Evolutionary conservation across 2,797 vertebrate species (phyloP), one percentile per base, ranked within the genome.

Genomic region (Acomys russatus): DNA sequence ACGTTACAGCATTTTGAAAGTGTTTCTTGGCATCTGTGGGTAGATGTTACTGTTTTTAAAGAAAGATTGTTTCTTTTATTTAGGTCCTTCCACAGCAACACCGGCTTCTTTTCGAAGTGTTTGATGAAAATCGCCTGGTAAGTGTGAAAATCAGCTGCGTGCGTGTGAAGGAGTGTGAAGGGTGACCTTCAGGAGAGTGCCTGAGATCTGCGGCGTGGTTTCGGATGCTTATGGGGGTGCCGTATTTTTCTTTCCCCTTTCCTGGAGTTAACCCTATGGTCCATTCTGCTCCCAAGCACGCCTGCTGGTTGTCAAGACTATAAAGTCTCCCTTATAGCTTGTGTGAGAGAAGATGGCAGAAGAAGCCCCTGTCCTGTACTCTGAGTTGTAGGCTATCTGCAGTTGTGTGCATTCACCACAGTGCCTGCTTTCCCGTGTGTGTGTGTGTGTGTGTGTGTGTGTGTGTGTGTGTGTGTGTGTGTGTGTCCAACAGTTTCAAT

Each of bases 51-150:
- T 82, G 54, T 91, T 85, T 88, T 78, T 97, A 96, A 97, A 92
- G 56, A 49, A 86, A 74, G 14, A 0, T 74, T 94, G 4, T 89
- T 97, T 97, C 38, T 96, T 94, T 97, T 94, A 79, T 95, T n/a
- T 97, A 99, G 99, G 99, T 99, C 94, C 98, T 99, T 98, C 99
- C 99, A 91, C 98, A 98, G 91, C 99, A 99, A 94, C 99, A 99
- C 97, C 99, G 99, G 64, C 98, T 99, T 74, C 99, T 99, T 82
- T 98, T 99, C 89, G 99, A 99, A 98, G 99, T 99, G 74, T 99
- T 99, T 98, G 99, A 99, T 98, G 99, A 99, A 98, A 99, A 99
- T 96, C 99, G 99, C 56, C 98, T 99, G 99, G 99, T 99, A 98
- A 98, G 99, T 99, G 44, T n/a, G 1, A 3, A 44, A 44, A 7